Conservation (phyloP, 1,140 invertebrate genomes). For the Brachionus sp. region DNA sequence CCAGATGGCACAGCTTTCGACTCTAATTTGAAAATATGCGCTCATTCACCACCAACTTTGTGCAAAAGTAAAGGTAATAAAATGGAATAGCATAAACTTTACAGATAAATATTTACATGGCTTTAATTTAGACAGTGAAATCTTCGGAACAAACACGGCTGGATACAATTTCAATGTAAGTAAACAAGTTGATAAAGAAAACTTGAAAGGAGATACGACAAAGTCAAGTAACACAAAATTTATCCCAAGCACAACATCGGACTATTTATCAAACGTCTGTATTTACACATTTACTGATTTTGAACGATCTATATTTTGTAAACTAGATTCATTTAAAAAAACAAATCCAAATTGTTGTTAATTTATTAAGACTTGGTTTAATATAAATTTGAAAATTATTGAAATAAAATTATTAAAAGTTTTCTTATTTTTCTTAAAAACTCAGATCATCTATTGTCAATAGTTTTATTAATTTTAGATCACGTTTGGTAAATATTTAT, state of each 20-base stretch:
- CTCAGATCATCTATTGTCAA: too few relatives aligned
- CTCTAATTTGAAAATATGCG: background rate
- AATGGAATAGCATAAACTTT: background rate
- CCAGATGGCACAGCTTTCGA: slow-evolving; percentile 13
- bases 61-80: background rate
- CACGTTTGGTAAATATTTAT: background rate
- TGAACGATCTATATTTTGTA: slow-evolving; percentile 37
- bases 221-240: background rate
- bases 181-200: slow-evolving; percentile 4
- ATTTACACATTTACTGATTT: slow-evolving; percentile 37
- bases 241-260: background rate
- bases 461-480: background rate
- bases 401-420: slow-evolving; percentile 1
- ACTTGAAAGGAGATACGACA: background rate
- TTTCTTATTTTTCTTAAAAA: background rate
- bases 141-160: background rate
- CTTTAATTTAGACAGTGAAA: background rate
- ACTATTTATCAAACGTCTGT: slow-evolving; percentile 35
- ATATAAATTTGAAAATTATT: slow-evolving; percentile 6
- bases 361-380: background rate
- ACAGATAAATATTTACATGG: background rate
- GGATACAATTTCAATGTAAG: slow-evolving; percentile 12
- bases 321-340: slow-evolving; percentile 1
- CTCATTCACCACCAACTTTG: background rate
- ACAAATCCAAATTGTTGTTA: slow-evolving; percentile 34